phyloP scores from a whole-genome alignment of 1,140 invertebrate species.

The Leptinotarsa undecemlineata region DNA sequence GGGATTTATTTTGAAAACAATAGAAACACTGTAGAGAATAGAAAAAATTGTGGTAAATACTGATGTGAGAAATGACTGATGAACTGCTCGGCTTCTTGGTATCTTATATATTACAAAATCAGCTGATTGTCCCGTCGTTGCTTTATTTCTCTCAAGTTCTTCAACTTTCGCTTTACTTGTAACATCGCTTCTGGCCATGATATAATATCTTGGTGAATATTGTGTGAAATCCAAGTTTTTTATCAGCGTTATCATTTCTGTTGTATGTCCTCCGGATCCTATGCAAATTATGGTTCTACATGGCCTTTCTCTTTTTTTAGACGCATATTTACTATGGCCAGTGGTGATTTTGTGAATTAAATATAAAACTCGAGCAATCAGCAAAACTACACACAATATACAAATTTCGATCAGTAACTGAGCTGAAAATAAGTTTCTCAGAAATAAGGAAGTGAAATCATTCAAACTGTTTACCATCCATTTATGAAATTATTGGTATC shows the following conservation, averaged over 20 bases:
- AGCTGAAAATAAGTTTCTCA: slow-evolving; percentile 35
- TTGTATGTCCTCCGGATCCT: slow-evolving; percentile 75
- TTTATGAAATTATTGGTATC: neutral
- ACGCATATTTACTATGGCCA: slow-evolving; percentile 41
- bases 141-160: slow-evolving; percentile 57
- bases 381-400: slow-evolving; percentile 42
- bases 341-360: slow-evolving; percentile 52
- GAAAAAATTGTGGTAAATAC: slow-evolving; percentile 78
- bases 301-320: slow-evolving; percentile 37
- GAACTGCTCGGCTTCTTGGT: slow-evolving; percentile 83
- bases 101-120: slow-evolving; percentile 67
- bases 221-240: slow-evolving; percentile 61
- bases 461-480: neutral
- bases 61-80: slow-evolving; percentile 82
- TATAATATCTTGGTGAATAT: slow-evolving; percentile 75
- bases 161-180: slow-evolving; percentile 72
- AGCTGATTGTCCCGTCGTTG: slow-evolving; percentile 30
- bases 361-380: slow-evolving; percentile 47
- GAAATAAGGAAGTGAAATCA: neutral
- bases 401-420: slow-evolving; percentile 44
- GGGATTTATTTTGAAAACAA: slow-evolving; percentile 73
- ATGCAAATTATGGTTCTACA: slow-evolving; percentile 52
- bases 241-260: slow-evolving; percentile 81
- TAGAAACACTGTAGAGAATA: slow-evolving; percentile 66
- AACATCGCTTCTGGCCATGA: slow-evolving; percentile 77